Evolutionary conservation across 2,888 invertebrate species (phyloP), one percentile per base, ranked within the genome.

Genomic region (Halictus ligatus): DNA sequence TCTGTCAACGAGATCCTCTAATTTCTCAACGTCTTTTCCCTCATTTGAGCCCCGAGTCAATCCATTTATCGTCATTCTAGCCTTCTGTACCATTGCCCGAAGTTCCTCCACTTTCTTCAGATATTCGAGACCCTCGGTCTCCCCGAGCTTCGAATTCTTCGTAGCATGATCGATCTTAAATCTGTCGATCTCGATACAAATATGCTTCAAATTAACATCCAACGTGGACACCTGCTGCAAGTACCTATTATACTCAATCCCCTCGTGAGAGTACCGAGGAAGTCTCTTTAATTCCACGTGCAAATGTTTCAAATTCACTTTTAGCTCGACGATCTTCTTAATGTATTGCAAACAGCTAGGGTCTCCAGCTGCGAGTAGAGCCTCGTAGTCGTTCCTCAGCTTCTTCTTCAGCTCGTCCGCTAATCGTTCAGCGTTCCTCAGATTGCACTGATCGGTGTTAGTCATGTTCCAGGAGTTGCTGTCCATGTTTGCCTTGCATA

Each of bases 341-440:
- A 90, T 78, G 72, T 92, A 92, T 18, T 50, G 78, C 48, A 89
- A 86, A 40, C 87, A 84, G 73, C 88, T 77, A 0, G 80, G 83
- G 73, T 91, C 87, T 10, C 89, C 92, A 8, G 84, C 84, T 2
- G 83, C 71, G 5, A 90, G 77, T 46, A 92, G 72, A 7, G 92
- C 92, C 2, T 89, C 80, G 8, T 84, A 86, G 80, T 92, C 92
- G 81, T 89, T 90, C 18, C 35, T 88, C 75, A 92, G 29, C 29
- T 89, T 92, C 21, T 75, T 76, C 43, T 43, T 81, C 84, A 92
- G 58, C 29, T 91, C 85, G 67, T 82, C 87, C 46, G 89, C 86
- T 71, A 88, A 46, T 12, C 35, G 67, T 7, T 87, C 85, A n/a
- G 89, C 75, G 35, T 80, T 81, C 4, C 21, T 75, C 1, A 90